phyloP scores from a whole-genome alignment of 2,888 invertebrate species.

The Tenthredo mesomela region DNA sequence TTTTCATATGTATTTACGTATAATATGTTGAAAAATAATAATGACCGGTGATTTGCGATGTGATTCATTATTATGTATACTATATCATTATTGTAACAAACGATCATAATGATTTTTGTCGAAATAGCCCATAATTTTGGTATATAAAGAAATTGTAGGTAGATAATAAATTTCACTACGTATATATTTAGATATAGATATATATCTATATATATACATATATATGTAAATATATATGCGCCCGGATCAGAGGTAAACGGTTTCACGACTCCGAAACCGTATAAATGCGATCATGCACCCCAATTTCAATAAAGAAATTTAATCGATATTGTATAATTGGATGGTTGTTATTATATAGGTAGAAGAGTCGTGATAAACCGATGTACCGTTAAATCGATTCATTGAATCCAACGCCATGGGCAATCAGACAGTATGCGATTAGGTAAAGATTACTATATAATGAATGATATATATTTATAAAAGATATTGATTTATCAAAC shows the following conservation, averaged over 20 bases:
- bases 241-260: slow-evolving; percentile 10
- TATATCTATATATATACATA: not conserved
- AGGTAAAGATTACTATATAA: slow-evolving; percentile 11
- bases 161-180: not conserved
- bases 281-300: not conserved
- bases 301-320: not conserved
- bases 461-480: slow-evolving; percentile 28
- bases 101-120: not conserved
- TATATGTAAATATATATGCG: not conserved
- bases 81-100: not conserved
- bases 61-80: not conserved
- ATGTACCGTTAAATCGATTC: slow-evolving; percentile 31
- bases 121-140: slow-evolving; percentile 11
- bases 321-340: slow-evolving; percentile 9
- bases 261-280: not conserved
- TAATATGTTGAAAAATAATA: not conserved
- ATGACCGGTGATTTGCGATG: slow-evolving; percentile 4
- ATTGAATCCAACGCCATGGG: slow-evolving; percentile 47
- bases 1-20: not conserved
- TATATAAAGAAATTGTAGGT: not conserved
- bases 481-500: not conserved
- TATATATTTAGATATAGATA: not conserved
- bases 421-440: slow-evolving; percentile 45
- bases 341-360: not conserved
- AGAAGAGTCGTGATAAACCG: slow-evolving; percentile 8